Evolutionary conservation across 1,140 invertebrate genomes (phyloP), one percentile per base, ranked within the genome.

Genomic region (Mactra quadrangularis): DNA sequence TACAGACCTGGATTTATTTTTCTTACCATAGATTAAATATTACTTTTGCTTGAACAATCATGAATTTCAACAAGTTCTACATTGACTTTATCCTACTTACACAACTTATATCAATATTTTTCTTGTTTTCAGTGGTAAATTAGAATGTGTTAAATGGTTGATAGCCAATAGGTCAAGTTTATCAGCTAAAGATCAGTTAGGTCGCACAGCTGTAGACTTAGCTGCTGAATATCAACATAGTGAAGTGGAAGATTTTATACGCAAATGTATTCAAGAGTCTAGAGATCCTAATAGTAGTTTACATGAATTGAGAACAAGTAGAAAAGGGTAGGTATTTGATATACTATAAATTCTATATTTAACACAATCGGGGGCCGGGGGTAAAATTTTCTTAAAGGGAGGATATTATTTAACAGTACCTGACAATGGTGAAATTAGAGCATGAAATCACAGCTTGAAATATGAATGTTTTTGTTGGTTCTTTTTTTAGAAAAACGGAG

Each of bases 131-230:
- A 93, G 93, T 82, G 91, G 90, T 50, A 89, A 92, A 66, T 35
- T 92, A 52, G 91, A 93, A 15, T 91, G 91, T 86, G 90, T 91
- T 13, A 92, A 91, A 60, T 93, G 91, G 89, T 83, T 93, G 29
- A 87, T 93, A 33, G 88, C 89, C 13, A 93, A 93, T 82, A 77
- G 89, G 15, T 87, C 91, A 3, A 84, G 83, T 25, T 29, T 93
- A 31, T 85, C 87, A 19, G 87, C 84, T 11, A 83, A 88, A 60
- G 92, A 93, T 82, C 86, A 86, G 4, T 81, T 90, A 57, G 91
- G 89, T 7, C 85, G 92, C 4, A 90, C 89, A 17, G 84, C 92
- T 0, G 78, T 90, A 13, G 77, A 88, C 35, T 85, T 93, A 68
- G 92, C 92, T 0, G 87, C 91, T 53, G 88, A 91, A 59, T 91